A percentile compares a stretch with the other conserved stretches of the same genome.
These are phyloP conservation scores for Tauraco erythrolophus DNA, from an alignment of 2,113 vertebrate genomes.

Conservation along the genomic window DNA sequence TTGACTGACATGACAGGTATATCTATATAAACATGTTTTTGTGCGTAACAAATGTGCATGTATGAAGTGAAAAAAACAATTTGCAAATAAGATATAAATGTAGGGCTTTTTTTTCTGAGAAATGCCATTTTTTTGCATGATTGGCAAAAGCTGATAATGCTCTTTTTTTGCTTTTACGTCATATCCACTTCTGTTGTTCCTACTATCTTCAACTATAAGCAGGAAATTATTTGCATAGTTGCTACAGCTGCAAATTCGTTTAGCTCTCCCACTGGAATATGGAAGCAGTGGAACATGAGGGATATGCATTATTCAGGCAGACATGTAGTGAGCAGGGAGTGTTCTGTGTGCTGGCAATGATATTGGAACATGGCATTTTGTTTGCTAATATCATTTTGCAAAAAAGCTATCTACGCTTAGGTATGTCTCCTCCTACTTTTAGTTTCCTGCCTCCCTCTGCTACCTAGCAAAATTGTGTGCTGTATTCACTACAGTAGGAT, in stretches of 20 bases:
- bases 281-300: fast-evolving
- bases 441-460: fast-evolving
- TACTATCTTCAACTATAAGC: neutral
- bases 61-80: neutral
- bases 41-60: neutral
- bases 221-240: neutral
- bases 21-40: neutral
- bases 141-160: neutral
- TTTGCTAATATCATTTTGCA: neutral
- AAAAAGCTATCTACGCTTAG: fast-evolving
- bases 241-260: neutral
- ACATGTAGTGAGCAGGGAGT: neutral
- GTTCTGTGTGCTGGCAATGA: neutral
- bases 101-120: neutral
- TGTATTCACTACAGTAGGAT: neutral
- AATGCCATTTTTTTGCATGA: neutral
- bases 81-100: neutral
- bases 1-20: neutral
- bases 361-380: neutral
- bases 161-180: neutral
- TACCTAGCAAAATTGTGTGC: fast-evolving
- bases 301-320: neutral
- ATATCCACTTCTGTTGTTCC: neutral
- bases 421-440: neutral
- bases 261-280: neutral